Conservation (phyloP, 2,888 invertebrate species). For the Nemotelus pantherinus region DNA sequence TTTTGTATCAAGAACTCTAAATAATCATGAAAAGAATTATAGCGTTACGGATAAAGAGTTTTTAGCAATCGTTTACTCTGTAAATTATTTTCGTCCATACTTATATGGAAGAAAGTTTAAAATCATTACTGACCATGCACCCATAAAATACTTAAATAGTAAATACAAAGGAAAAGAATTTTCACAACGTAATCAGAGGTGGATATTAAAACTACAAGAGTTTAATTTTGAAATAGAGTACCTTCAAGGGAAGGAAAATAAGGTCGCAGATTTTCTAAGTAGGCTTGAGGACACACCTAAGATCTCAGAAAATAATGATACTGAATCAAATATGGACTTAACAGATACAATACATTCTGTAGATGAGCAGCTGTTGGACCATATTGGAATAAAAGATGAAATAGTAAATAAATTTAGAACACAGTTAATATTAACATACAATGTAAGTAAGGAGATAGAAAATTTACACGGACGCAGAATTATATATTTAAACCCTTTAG, state of each 20-base stretch:
- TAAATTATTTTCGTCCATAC: slow-evolving; percentile 48
- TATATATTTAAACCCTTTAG: slow-evolving; percentile 44
- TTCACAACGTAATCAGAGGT: slow-evolving; percentile 47
- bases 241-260: slow-evolving; percentile 32
- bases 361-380: slow-evolving; percentile 47
- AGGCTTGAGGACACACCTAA: slow-evolving; percentile 46
- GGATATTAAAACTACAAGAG: slow-evolving; percentile 48
- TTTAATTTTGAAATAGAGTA: slow-evolving; percentile 48
- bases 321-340: slow-evolving; percentile 43
- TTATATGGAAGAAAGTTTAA: slow-evolving; percentile 49
- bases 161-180: slow-evolving; percentile 50
- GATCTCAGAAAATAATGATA: slow-evolving; percentile 44
- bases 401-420: slow-evolving; percentile 50
- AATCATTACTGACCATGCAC: slow-evolving; percentile 47
- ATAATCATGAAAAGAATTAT: slow-evolving; percentile 48
- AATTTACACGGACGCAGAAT: slow-evolving; percentile 44
- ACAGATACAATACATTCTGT: slow-evolving; percentile 29
- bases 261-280: slow-evolving; percentile 49
- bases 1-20: slow-evolving; percentile 47
- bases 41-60: slow-evolving; percentile 49
- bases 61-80: slow-evolving; percentile 47
- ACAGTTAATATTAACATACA: slow-evolving; percentile 50
- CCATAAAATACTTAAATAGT: slow-evolving; percentile 48
- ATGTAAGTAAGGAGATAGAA: slow-evolving; percentile 40
- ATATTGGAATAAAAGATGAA: slow-evolving; percentile 49